A percentile compares a stretch with the other conserved stretches of the same genome.
These are phyloP conservation scores for Chironomus riparius DNA, from an alignment of 2,888 invertebrate genomes.

Conservation along the genomic window DNA sequence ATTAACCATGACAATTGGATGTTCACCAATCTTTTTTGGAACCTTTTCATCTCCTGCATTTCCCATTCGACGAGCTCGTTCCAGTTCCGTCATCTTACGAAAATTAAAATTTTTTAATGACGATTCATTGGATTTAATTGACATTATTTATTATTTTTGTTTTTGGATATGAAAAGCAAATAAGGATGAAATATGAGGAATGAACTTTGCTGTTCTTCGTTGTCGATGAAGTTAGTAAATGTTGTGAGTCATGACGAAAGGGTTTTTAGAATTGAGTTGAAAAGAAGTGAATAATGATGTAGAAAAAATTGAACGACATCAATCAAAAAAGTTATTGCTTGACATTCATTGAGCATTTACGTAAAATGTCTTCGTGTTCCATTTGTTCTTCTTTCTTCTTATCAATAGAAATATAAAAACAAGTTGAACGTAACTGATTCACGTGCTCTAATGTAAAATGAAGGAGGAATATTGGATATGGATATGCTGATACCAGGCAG, in stretches of 20 bases:
- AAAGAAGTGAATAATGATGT: background rate
- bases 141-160: background rate
- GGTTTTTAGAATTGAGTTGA: background rate
- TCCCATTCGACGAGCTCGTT: slow-evolving; percentile 54
- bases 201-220: no score
- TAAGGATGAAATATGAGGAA: no score
- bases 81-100: slow-evolving; percentile 42
- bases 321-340: background rate
- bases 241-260: no score
- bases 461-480: no score
- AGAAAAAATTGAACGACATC: background rate
- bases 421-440: background rate
- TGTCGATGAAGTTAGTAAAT: no score
- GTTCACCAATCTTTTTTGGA: slow-evolving; percentile 50
- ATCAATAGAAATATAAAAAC: background rate
- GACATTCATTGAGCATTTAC: background rate
- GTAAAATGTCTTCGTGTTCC: no score
- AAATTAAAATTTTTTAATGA: slow-evolving; percentile 37
- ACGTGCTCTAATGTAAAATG: background rate
- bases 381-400: no score
- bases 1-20: slow-evolving; percentile 53
- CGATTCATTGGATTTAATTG: background rate
- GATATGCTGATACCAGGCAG: no score
- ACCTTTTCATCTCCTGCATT: slow-evolving; percentile 45
- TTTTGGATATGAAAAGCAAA: background rate